Conservation (phyloP, 37 sponge, comb jelly and placozoan species). For the Eunapius fragilis region DNA sequence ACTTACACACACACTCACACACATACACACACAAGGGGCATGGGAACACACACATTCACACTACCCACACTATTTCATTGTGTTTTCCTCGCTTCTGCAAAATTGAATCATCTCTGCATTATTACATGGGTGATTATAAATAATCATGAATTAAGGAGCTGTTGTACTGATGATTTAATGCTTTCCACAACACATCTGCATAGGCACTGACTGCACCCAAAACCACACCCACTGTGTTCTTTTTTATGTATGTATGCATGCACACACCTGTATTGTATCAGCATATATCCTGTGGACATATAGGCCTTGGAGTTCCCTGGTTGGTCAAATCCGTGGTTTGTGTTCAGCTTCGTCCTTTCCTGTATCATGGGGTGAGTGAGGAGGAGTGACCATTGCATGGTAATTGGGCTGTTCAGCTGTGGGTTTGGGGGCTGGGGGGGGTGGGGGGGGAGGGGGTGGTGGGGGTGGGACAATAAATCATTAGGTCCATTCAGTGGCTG, state of each 20-base stretch:
- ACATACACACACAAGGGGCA: not conserved
- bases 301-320: slow-evolving; percentile 55
- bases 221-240: not conserved
- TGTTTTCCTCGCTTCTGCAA: not conserved
- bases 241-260: not conserved
- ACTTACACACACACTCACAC: not conserved
- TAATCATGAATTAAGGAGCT: not conserved
- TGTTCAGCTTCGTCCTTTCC: slow-evolving; percentile 62
- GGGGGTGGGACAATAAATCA: not conserved
- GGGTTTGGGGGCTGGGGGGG: not conserved
- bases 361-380: slow-evolving; percentile 79
- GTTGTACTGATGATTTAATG: not conserved
- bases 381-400: not conserved
- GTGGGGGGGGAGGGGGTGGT: not conserved
- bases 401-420: not conserved
- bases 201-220: too few relatives aligned
- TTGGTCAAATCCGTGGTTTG: slow-evolving; percentile 63
- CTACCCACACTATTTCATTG: not conserved
- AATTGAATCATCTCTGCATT: not conserved
- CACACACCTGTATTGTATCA: not conserved
- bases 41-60: not conserved
- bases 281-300: not conserved
- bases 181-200: too few relatives aligned
- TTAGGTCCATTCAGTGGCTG: not conserved
- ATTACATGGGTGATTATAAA: not conserved